A percentile compares a stretch with the other conserved stretches of the same genome.
phyloP scores from a whole-genome alignment of 2,888 invertebrate species.

The Seira ritae region DNA sequence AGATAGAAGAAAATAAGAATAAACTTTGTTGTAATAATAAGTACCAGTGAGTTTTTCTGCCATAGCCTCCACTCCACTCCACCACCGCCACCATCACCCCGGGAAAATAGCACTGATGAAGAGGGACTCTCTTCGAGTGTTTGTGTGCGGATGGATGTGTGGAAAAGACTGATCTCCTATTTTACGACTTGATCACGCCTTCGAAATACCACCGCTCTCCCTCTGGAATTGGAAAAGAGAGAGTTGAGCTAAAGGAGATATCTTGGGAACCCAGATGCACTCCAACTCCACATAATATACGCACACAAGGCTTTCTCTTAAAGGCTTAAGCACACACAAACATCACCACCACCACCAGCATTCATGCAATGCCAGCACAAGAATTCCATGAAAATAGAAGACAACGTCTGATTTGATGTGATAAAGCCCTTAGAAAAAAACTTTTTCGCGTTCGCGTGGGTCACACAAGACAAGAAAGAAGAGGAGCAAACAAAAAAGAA shows the following conservation, averaged over 20 bases:
- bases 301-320: background rate
- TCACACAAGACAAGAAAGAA: background rate
- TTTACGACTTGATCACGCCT: conserved; percentile 74
- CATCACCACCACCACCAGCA: conserved; percentile 34
- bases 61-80: background rate
- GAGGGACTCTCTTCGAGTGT: background rate
- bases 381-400: conserved; percentile 50
- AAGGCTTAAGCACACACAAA: conserved; percentile 15
- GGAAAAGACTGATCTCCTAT: conserved; percentile 72
- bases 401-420: conserved; percentile 64
- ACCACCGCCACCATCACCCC: too few relatives aligned
- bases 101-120: conserved; percentile 28
- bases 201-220: conserved; percentile 25
- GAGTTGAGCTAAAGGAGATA: conserved; percentile 50
- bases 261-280: conserved; percentile 70
- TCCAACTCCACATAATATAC: background rate
- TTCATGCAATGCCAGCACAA: background rate
- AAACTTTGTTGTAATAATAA: conserved; percentile 56
- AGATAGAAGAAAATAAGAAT: background rate
- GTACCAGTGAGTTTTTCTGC: background rate
- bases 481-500: background rate
- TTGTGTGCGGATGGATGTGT: conserved; percentile 22
- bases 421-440: conserved; percentile 54
- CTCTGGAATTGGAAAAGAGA: conserved; percentile 36
- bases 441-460: conserved; percentile 10